Evolutionary conservation across 2,113 vertebrate genomes (phyloP), one percentile per base, ranked within the genome.

Genomic region (Lycaon pictus): DNA sequence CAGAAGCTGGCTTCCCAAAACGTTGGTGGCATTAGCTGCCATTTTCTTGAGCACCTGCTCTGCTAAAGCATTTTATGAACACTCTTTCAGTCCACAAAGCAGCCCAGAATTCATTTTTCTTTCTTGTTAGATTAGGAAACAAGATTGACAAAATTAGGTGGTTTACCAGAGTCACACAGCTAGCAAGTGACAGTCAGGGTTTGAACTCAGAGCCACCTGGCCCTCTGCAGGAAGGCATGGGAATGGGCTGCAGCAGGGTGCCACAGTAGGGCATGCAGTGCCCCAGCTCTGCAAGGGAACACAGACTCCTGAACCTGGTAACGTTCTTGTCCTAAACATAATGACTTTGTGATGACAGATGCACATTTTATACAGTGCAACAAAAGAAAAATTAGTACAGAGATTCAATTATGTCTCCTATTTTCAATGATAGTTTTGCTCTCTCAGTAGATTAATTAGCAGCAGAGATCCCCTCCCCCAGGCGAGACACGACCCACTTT

Each of bases 361-460:
- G 1, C 94, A 89, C 13, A 20, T 95, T 98, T 97, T 97, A 95
- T 79, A 81, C 92, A 56, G 85, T 90, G 82, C 97, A 98, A 96
- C 98, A 95, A 98, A 97, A 67, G 97, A 96, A 97, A 95, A 98
- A 98, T 97, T 91, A 98, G 96, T 91, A 86, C 94, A 97, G 97
- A 97, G 97, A 98, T 98, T 98, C 98, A 98, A 95, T 98, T 98
- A 98, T 91, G 55, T 97, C 96, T 97, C 89, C 97, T 53, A 88
- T 95, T 98, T 98, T 96, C 97, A 97, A 85, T 79, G 97, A 96
- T 97, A 98, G 11, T 98, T 98, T 98, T 92, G 0, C 97, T 98
- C 97, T 97, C 97, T 98, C 97, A 93, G n/a, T 97, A 98, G 98
- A 98, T 98, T 98, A 99, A 99, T 98, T 98, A 98, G 98, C 96